These are phyloP conservation scores for Peucedramus taeniatus DNA, from an alignment of 2,113 vertebrate genomes.

Conservation along the genomic window DNA sequence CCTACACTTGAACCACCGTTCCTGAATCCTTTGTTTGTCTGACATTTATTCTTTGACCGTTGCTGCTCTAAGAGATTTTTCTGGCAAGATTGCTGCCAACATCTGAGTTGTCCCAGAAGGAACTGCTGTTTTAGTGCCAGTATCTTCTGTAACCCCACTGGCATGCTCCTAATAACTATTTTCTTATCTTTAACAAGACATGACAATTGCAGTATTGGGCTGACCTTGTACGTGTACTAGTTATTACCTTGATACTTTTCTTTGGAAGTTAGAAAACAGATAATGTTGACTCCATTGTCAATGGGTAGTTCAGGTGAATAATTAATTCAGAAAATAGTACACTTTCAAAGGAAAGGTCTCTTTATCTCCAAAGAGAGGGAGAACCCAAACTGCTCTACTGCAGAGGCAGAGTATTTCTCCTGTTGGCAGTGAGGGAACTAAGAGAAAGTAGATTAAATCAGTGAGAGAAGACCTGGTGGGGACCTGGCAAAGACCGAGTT, in stretches of 20 bases:
- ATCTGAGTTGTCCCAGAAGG: not conserved
- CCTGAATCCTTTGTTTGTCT: not conserved
- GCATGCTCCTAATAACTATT: not conserved
- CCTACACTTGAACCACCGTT: not conserved
- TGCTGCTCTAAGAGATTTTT: not conserved
- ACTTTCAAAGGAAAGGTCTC: not conserved
- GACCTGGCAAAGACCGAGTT: not conserved
- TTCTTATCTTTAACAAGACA: not conserved
- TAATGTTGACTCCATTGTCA: not conserved
- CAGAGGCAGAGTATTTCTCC: not conserved
- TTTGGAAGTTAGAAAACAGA: not conserved
- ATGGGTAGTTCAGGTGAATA: not conserved
- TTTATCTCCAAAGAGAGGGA: not conserved
- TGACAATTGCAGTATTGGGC: not conserved
- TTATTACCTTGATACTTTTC: not conserved
- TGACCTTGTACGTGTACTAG: not conserved
- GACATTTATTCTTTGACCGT: not conserved
- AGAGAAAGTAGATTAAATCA: not conserved
- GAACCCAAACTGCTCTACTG: not conserved
- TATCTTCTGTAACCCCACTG: not conserved
- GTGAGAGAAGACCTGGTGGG: not conserved
- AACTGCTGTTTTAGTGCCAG: not conserved
- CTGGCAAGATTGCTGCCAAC: not conserved
- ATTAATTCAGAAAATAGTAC: not conserved
- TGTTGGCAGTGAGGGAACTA: not conserved